These are phyloP conservation scores for Saguinus imperator DNA, from an alignment of 2,113 vertebrate genomes.

Conservation along the genomic window DNA sequence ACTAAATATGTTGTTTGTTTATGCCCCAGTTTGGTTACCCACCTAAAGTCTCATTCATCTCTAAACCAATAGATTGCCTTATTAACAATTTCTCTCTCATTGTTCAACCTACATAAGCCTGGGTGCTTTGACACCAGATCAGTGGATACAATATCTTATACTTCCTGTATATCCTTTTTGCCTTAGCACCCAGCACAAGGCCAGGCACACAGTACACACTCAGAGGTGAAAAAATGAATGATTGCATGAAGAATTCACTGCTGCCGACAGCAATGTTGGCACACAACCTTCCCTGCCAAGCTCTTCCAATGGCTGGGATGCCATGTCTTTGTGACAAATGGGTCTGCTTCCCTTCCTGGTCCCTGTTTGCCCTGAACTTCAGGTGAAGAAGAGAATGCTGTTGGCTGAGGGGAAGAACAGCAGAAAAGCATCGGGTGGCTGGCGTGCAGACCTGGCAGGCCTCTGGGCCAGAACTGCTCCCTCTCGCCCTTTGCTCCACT, in stretches of 20 bases:
- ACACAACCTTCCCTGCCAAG: not conserved
- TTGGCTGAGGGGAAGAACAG: not conserved
- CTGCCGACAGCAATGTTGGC: not conserved
- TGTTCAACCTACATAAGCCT: not conserved
- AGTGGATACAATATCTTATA: not conserved
- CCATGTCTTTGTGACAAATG: not conserved
- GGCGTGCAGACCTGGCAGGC: not conserved
- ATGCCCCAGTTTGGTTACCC: no score
- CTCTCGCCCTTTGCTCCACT: not conserved
- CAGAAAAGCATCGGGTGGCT: not conserved
- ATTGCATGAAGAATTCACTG: not conserved
- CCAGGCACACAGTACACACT: not conserved
- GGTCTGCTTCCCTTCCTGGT: not conserved
- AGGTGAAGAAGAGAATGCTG: not conserved
- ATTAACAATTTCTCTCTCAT: not conserved
- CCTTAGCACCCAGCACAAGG: not conserved
- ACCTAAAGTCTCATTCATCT: not conserved
- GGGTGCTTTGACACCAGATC: not conserved
- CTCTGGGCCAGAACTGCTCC: not conserved
- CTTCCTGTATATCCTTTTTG: not conserved
- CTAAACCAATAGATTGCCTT: not conserved
- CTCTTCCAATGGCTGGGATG: not conserved
- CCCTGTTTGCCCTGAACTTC: not conserved
- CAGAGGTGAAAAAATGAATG: not conserved
- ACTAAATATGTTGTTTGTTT: not conserved